Evolutionary conservation across 2,888 invertebrate species (phyloP).

Genomic region (Tenthredo distinguenda): DNA sequence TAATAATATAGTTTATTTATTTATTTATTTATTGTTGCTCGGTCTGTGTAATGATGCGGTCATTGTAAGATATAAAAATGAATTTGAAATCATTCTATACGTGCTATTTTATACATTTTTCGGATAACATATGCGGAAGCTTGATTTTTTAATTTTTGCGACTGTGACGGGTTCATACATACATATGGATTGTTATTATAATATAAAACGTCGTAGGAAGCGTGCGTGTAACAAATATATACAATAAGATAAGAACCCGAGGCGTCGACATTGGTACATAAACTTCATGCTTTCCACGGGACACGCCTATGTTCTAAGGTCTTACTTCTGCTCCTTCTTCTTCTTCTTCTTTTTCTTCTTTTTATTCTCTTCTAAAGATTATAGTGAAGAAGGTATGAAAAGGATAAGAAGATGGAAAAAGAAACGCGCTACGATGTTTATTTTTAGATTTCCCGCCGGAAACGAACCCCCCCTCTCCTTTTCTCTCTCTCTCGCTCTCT

Average conservation of each 20-base stretch:
- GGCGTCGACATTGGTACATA: not conserved
- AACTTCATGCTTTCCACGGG: not conserved
- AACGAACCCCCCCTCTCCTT: conserved; percentile 19
- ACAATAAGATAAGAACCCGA: not conserved
- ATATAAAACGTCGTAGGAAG: not conserved
- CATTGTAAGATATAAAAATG: not conserved
- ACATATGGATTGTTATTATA: not conserved
- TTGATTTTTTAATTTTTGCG: not conserved
- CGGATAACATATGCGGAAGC: not conserved
- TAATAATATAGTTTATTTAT: too few species aligned
- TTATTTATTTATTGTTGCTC: too few species aligned
- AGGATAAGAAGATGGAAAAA: conserved; percentile 36
- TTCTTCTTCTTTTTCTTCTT: not conserved
- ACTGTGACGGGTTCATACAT: not conserved
- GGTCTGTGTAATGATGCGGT: too few species aligned
- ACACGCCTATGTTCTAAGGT: not conserved
- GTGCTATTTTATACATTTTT: too few species aligned
- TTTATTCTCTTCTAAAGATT: not conserved
- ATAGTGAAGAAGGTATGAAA: conserved; percentile 44
- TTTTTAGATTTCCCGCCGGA: conserved; percentile 57
- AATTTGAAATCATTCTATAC: not conserved
- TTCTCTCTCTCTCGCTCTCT: not conserved
- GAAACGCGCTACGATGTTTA: conserved; percentile 52
- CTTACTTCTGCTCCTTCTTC: not conserved
- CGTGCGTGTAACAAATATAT: not conserved